phyloP scores from a whole-genome alignment of 2,888 invertebrate species.

The Melanchra persicariae region DNA sequence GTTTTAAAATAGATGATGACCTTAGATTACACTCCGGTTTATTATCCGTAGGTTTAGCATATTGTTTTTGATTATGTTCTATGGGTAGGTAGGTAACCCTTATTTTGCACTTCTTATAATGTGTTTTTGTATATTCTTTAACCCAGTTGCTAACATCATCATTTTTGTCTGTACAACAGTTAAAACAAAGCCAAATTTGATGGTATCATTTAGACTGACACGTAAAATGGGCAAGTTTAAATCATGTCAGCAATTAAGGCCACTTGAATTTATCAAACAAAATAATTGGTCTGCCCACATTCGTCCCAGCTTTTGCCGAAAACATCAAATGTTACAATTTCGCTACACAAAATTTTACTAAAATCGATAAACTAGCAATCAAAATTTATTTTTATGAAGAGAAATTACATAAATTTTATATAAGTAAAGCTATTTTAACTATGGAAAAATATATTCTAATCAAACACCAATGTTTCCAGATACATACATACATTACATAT shows the following conservation, averaged over 20 bases:
- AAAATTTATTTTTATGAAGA: constrained; percentile 21
- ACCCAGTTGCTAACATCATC: not conserved
- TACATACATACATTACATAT: too few species aligned
- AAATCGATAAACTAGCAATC: not conserved
- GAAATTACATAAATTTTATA: too few species aligned
- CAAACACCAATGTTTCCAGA: too few species aligned
- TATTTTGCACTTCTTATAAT: too few species aligned
- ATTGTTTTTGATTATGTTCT: constrained; percentile 3
- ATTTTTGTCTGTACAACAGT: too few species aligned
- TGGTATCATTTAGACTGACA: constrained; percentile 7
- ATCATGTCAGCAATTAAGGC: constrained; percentile 24
- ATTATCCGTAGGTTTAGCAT: not conserved
- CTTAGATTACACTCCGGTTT: constrained; percentile 49
- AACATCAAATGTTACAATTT: constrained; percentile 12
- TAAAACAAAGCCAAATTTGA: not conserved
- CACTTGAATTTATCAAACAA: constrained; percentile 21
- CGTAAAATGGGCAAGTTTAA: constrained; percentile 21
- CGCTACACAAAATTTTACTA: not conserved
- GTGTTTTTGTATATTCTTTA: not conserved
- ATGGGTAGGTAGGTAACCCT: not conserved
- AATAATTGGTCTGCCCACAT: constrained; percentile 28
- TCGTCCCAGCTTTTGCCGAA: constrained; percentile 9
- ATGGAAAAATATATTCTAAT: not conserved
- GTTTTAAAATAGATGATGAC: constrained; percentile 53
- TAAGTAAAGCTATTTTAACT: too few species aligned